Percentiles rank a stretch among this genome's conserved stretches.
Conservation (phyloP, 2,113 vertebrate genomes). For the Nyctibius bracteatus region DNA sequence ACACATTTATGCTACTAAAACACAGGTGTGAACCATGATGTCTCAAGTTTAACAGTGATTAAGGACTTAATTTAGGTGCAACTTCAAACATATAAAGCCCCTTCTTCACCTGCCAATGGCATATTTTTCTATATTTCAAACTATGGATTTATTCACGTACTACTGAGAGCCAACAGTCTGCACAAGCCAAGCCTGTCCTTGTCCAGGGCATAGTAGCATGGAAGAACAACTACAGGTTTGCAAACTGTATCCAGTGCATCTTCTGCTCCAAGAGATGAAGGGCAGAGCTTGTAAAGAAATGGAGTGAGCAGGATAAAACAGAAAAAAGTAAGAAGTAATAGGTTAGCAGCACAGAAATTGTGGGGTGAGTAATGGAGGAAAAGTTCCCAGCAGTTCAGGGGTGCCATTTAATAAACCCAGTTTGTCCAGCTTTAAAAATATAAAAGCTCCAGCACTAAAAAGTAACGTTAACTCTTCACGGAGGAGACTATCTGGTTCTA, state of each 20-base stretch:
- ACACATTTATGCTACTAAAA: neutral
- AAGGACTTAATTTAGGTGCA: neutral
- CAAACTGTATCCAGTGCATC: neutral
- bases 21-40: accelerated
- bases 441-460: neutral
- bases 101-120: neutral
- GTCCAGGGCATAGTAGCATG: neutral
- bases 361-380: neutral
- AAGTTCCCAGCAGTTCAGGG: neutral
- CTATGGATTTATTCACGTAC: neutral
- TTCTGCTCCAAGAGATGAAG: neutral
- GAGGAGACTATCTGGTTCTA: neutral
- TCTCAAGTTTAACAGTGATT: neutral
- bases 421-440: neutral
- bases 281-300: neutral
- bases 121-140: neutral
- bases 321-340: neutral
- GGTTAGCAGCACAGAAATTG: neutral
- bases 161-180: neutral
- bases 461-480: neutral
- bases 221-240: neutral
- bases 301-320: neutral
- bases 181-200: neutral
- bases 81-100: neutral
- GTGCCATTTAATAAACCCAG: neutral